Conservation (phyloP, 2,797 vertebrate species). For the Hapalemur alaotrensis region DNA sequence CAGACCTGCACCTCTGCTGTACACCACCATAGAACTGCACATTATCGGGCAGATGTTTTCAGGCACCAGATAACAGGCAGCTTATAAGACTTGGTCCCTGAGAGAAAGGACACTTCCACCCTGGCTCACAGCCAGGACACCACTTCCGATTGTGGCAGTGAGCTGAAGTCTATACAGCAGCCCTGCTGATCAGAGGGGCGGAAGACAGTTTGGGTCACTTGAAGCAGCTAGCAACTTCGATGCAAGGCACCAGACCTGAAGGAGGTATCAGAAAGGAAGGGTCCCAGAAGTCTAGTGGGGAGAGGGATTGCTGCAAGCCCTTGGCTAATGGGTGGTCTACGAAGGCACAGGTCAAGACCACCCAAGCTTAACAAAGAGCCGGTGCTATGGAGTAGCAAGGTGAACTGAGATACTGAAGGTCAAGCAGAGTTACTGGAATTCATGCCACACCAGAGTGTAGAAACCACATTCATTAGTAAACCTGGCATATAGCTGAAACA, state of each 20-base stretch:
- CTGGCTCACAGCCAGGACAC: not conserved
- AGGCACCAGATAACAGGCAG: not conserved
- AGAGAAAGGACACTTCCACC: not conserved
- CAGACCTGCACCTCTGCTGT: not conserved
- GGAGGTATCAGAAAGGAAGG: not conserved
- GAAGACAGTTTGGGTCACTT: not conserved
- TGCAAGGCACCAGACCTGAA: too few relatives aligned
- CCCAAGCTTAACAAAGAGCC: not conserved
- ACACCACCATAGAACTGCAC: too few relatives aligned
- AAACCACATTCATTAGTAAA: not conserved
- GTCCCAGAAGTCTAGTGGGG: fast-evolving
- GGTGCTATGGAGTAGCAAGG: not conserved
- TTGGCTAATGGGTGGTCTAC: not conserved
- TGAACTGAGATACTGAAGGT: not conserved
- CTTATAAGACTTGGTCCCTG: not conserved
- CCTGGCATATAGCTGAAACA: not conserved
- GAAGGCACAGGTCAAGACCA: not conserved
- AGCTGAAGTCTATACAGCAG: not conserved
- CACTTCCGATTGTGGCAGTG: fast-evolving
- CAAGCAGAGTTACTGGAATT: not conserved
- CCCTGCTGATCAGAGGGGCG: too few relatives aligned
- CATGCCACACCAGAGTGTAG: not conserved
- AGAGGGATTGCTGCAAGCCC: not conserved
- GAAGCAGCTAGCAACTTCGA: not conserved
- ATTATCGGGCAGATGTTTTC: not conserved